A percentile compares a stretch with the other conserved stretches of the same genome.
These are phyloP conservation scores for Keiferia lycopersicella DNA, from an alignment of 2,888 invertebrate species.

Conservation along the genomic window DNA sequence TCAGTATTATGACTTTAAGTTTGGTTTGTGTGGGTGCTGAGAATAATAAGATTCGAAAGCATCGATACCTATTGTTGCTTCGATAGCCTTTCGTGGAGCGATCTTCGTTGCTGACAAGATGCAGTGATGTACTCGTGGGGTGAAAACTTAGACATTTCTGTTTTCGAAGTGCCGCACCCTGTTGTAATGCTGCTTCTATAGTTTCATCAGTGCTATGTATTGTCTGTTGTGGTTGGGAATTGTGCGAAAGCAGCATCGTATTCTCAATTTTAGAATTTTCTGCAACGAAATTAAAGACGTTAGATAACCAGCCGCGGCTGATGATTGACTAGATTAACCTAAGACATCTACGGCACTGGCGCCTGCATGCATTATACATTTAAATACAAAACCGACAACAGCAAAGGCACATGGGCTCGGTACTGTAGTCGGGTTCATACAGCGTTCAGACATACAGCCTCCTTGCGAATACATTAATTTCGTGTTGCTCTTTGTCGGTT, in stretches of 20 bases:
- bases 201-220: not conserved
- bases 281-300: not conserved
- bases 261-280: not conserved
- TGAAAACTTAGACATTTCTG: not conserved
- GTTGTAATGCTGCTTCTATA: constrained; percentile 2
- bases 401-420: too few species aligned
- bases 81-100: not conserved
- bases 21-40: too few species aligned
- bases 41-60: too few species aligned
- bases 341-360: too few species aligned
- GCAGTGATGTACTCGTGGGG: not conserved
- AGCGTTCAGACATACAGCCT: too few species aligned
- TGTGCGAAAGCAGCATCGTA: not conserved
- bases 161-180: not conserved
- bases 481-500: too few species aligned
- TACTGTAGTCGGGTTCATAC: too few species aligned
- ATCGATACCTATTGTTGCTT: not conserved
- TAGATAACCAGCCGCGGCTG: not conserved
- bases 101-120: not conserved
- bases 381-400: too few species aligned
- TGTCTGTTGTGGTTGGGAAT: not conserved
- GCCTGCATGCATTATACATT: too few species aligned
- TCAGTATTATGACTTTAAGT: too few species aligned
- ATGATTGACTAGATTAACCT: too few species aligned
- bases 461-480: too few species aligned